A percentile compares a stretch with the other conserved stretches of the same genome.
Evolutionary conservation across 2,797 vertebrate genomes (phyloP).

Genomic region (Pelobates cultripes): DNA sequence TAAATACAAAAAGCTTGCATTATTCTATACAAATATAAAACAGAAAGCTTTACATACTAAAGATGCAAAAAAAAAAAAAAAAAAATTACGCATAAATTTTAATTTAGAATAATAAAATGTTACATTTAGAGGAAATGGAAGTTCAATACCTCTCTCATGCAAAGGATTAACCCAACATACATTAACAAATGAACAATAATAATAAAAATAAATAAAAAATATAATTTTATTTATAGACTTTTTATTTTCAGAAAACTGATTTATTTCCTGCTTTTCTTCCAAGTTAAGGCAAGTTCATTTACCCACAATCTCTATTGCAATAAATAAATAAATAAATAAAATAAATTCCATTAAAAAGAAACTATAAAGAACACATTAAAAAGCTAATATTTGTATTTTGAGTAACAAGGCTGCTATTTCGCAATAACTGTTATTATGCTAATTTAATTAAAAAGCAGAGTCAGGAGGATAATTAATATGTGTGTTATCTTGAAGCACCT

Average conservation of each 20-base stretch:
- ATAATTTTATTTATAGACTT: too few relatives aligned
- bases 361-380: too few relatives aligned
- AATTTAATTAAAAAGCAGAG: background rate
- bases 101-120: slow-evolving; percentile 16
- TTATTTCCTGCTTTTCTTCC: background rate
- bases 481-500: background rate
- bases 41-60: slow-evolving; percentile 21
- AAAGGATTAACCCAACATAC: background rate
- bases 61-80: slow-evolving; percentile 21
- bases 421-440: background rate
- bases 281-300: slow-evolving; percentile 70
- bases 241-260: too few relatives aligned
- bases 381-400: too few relatives aligned
- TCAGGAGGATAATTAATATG: background rate
- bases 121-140: slow-evolving; percentile 26
- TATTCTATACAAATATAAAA: slow-evolving; percentile 27
- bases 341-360: too few relatives aligned
- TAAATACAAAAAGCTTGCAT: slow-evolving; percentile 7
- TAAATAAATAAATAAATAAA: slow-evolving; percentile 35
- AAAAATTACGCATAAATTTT: slow-evolving; percentile 1
- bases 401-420: too few relatives aligned
- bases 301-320: slow-evolving; percentile 50
- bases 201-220: background rate
- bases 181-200: background rate
- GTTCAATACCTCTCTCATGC: background rate